phyloP scores from a whole-genome alignment of 2,113 vertebrate species.

The Glaucomys volans region DNA sequence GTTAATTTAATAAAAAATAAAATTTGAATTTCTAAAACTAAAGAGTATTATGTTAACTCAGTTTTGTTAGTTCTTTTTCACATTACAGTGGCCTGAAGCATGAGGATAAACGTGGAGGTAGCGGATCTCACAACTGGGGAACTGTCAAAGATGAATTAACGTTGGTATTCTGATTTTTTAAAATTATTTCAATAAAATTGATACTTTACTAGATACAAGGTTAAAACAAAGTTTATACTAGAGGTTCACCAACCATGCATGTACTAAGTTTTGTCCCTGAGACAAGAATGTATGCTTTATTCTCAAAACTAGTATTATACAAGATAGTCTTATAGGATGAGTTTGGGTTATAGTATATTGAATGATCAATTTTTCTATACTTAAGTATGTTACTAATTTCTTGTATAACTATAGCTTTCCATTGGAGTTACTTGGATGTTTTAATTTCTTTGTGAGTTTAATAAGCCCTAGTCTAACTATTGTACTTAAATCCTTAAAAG shows the following conservation, averaged over 20 bases:
- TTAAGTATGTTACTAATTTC: background rate
- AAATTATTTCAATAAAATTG: slow-evolving; percentile 8
- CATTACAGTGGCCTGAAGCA: slow-evolving; percentile 98
- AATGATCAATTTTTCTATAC: background rate
- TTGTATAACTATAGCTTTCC: background rate
- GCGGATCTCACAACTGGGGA: slow-evolving; percentile 99
- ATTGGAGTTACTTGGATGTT: background rate
- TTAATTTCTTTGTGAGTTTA: background rate
- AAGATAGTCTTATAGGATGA: background rate
- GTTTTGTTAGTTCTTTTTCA: slow-evolving; percentile 95
- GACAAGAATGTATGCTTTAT: background rate
- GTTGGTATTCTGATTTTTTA: slow-evolving; percentile 87
- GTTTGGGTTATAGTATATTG: background rate
- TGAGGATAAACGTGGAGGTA: slow-evolving; percentile 98
- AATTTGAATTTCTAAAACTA: slow-evolving; percentile 82
- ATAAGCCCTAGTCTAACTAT: background rate
- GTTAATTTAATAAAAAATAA: slow-evolving; percentile 63
- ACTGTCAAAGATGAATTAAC: slow-evolving; percentile 98
- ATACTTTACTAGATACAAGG: background rate
- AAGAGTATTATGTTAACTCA: slow-evolving; percentile 91
- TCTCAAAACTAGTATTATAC: background rate
- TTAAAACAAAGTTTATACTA: background rate
- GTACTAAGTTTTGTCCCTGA: background rate
- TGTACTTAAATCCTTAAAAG: background rate
- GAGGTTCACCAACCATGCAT: background rate